Base-by-base conservation (phyloP, 2,113 vertebrate species). In the Nansenia antarctica region DNA sequence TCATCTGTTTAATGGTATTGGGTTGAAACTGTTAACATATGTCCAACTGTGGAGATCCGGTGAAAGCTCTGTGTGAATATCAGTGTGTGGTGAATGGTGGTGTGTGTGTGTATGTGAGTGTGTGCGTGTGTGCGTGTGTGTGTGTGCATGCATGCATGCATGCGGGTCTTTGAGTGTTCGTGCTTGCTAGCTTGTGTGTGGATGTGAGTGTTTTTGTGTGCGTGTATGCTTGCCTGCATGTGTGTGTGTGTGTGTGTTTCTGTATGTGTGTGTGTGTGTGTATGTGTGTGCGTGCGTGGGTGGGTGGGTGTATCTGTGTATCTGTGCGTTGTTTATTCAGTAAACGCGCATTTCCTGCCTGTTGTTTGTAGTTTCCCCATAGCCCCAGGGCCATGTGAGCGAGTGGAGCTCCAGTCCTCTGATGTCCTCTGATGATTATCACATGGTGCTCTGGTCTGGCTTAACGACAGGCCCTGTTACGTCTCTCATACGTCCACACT, bases 341-440 rank as follows among this genome's bases (percentile, higher is more conserved):
- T 61, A 32, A 14, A 35, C 39, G 65, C 65, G 69, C 27, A 47
- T 68, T 74, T 77, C 67, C 70, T 78, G 67, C 37, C 37, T 9
- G 53, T 76, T 61, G 62, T 72, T 76, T 78, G 26, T 34, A 15
- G 49, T 59, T 65, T 74, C 76, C 65, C 26, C 9, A 15, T 4
- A 3, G 63, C 68, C 77, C 47, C 0, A 60, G 65, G 63, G 26
- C 9, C 20, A 9, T 24, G 55, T 42, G 39, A 61, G n/a, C n/a
- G n/a, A n/a, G 54, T 31, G 42, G 54, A 62, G 55, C 65, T 45
- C 52, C 37, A 9, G 34, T 75, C 45, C 71, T 42, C 67, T 64
- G 72, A 55, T n/a, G n/a, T n/a, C n/a, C n/a, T n/a, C n/a, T 74
- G 77, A 83, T 83, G 61, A 29, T 70, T 72, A 72, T 83, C 73